phyloP scores from a whole-genome alignment of 2,888 invertebrate genomes.

The Hirtodrosophila trivittata region DNA sequence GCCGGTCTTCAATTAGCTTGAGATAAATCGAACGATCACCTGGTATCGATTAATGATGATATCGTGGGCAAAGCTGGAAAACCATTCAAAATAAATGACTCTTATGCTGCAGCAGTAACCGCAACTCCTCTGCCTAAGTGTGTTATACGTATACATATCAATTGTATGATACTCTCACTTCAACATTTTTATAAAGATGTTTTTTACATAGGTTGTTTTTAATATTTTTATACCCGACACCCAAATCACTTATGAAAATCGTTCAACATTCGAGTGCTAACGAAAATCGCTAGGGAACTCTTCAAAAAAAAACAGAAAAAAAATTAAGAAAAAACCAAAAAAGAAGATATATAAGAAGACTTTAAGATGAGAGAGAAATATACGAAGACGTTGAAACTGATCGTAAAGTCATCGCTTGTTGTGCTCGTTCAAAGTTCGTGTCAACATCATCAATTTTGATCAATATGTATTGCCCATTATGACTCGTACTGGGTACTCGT shows the following conservation, averaged over 20 bases:
- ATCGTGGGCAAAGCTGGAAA: conserved; percentile 23
- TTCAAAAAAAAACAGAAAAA: conserved; percentile 40
- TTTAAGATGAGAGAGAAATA: conserved; percentile 1
- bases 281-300: conserved; percentile 49
- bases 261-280: conserved; percentile 44
- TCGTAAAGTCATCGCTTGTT: conserved; percentile 59
- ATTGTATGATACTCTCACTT: conserved; percentile 69
- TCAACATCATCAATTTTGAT: conserved; percentile 80
- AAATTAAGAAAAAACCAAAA: background rate
- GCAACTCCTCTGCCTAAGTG: conserved; percentile 22
- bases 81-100: conserved; percentile 34
- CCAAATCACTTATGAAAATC: conserved; percentile 59
- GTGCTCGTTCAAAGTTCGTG: conserved; percentile 76
- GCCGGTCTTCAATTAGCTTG: conserved; percentile 47
- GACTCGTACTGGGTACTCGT: conserved; percentile 22
- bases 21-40: conserved; percentile 12
- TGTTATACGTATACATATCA: conserved; percentile 33
- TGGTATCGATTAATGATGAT: conserved; percentile 29
- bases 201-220: conserved; percentile 29
- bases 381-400: conserved; percentile 34
- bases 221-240: conserved; percentile 35
- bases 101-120: conserved; percentile 7
- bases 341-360: background rate
- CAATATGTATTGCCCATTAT: conserved; percentile 68
- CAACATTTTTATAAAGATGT: conserved; percentile 55